These are phyloP conservation scores for Podabrus alpinus DNA, from an alignment of 2,888 invertebrate species.

Conservation along the genomic window DNA sequence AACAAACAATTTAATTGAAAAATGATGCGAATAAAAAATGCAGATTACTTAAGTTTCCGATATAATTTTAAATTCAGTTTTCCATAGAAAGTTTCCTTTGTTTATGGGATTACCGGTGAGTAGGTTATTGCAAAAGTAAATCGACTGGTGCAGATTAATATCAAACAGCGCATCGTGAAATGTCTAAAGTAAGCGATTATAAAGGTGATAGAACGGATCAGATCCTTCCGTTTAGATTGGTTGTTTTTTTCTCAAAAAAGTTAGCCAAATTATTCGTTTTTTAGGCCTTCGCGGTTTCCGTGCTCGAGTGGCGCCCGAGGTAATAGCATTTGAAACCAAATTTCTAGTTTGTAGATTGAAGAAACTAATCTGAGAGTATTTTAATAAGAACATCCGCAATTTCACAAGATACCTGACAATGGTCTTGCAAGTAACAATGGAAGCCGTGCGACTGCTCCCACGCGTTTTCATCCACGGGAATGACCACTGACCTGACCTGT, in stretches of 20 bases:
- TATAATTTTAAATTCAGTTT: neutral
- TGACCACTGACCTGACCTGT: conserved; percentile 50
- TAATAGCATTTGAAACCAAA: neutral
- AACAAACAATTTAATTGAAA: conserved; percentile 27
- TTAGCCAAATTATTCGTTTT: neutral
- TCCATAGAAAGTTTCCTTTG: conserved; percentile 23
- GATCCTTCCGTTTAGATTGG: neutral
- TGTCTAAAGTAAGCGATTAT: conserved; percentile 40
- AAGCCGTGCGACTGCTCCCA: conserved; percentile 54
- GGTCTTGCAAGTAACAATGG: conserved; percentile 40
- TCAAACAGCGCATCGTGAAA: conserved; percentile 40
- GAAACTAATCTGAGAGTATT: conserved; percentile 23
- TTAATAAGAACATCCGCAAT: conserved; percentile 33
- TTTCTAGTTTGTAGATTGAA: conserved; percentile 14
- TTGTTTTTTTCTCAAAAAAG: neutral
- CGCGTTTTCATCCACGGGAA: conserved; percentile 48
- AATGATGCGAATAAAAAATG: neutral
- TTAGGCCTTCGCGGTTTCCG: neutral
- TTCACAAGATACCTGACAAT: conserved; percentile 34
- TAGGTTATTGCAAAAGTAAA: conserved; percentile 31
- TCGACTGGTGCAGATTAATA: conserved; percentile 36
- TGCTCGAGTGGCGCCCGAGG: neutral
- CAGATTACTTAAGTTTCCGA: neutral
- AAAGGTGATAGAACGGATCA: conserved; percentile 23
- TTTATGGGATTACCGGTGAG: conserved; percentile 31